Conservation (phyloP, 2,113 vertebrate species). For the Sprattus sprattus region DNA sequence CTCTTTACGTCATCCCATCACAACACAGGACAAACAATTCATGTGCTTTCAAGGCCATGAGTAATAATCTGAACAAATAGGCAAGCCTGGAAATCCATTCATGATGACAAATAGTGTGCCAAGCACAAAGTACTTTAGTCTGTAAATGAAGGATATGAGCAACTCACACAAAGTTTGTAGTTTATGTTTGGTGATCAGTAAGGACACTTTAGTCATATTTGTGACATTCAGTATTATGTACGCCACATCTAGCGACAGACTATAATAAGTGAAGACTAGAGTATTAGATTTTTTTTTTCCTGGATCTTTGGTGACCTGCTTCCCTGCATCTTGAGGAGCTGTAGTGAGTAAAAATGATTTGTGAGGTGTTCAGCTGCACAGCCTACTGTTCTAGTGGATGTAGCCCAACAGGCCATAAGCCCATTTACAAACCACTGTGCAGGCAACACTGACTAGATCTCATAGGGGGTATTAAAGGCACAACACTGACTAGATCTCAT, state of each 20-base stretch:
- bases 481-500: no score
- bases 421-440: not conserved
- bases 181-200: not conserved
- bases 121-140: not conserved
- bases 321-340: not conserved
- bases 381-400: not conserved
- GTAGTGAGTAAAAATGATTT: not conserved
- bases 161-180: not conserved
- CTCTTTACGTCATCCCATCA: not conserved
- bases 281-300: not conserved
- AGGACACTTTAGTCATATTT: not conserved
- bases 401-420: not conserved
- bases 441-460: not conserved
- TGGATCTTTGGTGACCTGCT: not conserved
- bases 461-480: no score
- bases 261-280: no score
- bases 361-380: slow-evolving; percentile 4
- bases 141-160: not conserved
- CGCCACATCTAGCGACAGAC: no score
- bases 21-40: not conserved
- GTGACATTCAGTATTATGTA: not conserved
- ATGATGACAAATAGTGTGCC: not conserved
- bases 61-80: not conserved
- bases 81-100: not conserved
- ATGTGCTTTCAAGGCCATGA: not conserved